A percentile compares a stretch with the other conserved stretches of the same genome.
Evolutionary conservation across 2,888 invertebrate species (phyloP).

Genomic region (Heteromurus nitidus): DNA sequence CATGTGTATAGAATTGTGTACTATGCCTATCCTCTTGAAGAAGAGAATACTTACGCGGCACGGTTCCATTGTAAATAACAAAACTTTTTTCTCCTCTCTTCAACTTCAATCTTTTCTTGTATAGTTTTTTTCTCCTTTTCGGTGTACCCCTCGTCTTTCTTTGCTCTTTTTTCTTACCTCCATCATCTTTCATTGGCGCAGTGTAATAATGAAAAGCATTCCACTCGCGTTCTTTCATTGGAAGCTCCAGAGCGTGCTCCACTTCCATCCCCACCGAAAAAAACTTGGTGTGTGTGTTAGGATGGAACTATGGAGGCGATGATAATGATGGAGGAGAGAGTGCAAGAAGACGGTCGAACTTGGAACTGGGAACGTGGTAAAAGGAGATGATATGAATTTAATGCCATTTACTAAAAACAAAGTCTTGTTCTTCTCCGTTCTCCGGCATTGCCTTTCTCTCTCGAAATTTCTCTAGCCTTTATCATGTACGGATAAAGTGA

Average conservation of each 20-base stretch:
- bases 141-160: not conserved
- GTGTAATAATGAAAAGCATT: not conserved
- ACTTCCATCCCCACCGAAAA: not conserved
- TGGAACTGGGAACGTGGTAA: not conserved
- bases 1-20: too few relatives aligned
- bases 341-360: not conserved
- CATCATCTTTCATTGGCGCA: conserved; percentile 9
- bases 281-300: too few relatives aligned
- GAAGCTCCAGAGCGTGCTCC: not conserved
- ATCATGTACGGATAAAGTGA: too few relatives aligned
- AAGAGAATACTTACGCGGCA: conserved; percentile 3
- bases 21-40: too few relatives aligned
- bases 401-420: not conserved
- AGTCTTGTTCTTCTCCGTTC: too few relatives aligned
- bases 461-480: too few relatives aligned
- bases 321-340: too few relatives aligned
- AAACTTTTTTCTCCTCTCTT: not conserved
- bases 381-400: not conserved
- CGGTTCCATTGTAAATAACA: conserved; percentile 19
- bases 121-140: too few relatives aligned
- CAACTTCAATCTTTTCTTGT: conserved; percentile 7
- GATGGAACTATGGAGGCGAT: too few relatives aligned
- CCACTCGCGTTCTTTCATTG: not conserved
- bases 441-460: too few relatives aligned
- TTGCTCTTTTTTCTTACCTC: conserved; percentile 12